Evolutionary conservation across 2,888 invertebrate species (phyloP).

Genomic region (Hydrotaea diabolus): DNA sequence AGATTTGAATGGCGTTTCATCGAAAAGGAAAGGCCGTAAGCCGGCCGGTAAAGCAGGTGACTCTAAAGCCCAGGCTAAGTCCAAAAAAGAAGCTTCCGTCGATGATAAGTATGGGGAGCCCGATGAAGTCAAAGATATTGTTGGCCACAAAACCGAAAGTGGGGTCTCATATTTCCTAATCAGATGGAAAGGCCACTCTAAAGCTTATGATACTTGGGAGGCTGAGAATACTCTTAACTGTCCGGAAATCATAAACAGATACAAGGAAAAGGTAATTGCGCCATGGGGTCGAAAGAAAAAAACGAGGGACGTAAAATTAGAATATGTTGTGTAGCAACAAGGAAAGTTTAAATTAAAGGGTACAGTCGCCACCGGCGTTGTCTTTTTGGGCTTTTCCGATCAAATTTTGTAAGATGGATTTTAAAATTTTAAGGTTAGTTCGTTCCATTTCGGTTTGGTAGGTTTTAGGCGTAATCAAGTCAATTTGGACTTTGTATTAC

Average conservation of each 20-base stretch:
- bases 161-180: slow-evolving; percentile 87
- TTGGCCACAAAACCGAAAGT: slow-evolving; percentile 86
- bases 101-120: slow-evolving; percentile 63
- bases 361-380: slow-evolving; percentile 62
- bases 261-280: slow-evolving; percentile 75
- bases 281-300: background rate
- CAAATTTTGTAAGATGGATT: too few species aligned
- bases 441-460: too few species aligned
- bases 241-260: slow-evolving; percentile 85
- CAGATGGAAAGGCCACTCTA: slow-evolving; percentile 89
- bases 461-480: too few species aligned
- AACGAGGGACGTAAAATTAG: background rate
- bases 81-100: slow-evolving; percentile 68
- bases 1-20: slow-evolving; percentile 64
- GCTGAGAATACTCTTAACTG: slow-evolving; percentile 87
- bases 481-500: too few species aligned
- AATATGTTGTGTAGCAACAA: background rate
- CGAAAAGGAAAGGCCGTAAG: slow-evolving; percentile 66
- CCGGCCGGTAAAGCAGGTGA: slow-evolving; percentile 66
- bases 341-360: slow-evolving; percentile 29
- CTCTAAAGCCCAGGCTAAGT: slow-evolving; percentile 75
- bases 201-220: slow-evolving; percentile 89
- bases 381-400: too few species aligned
- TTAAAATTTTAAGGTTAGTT: too few species aligned
- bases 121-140: slow-evolving; percentile 85